Percentiles rank a stretch among this genome's conserved stretches.
These are phyloP conservation scores for Arrhamphus sclerolepis DNA, from an alignment of 2,797 vertebrate genomes.

Conservation along the genomic window DNA sequence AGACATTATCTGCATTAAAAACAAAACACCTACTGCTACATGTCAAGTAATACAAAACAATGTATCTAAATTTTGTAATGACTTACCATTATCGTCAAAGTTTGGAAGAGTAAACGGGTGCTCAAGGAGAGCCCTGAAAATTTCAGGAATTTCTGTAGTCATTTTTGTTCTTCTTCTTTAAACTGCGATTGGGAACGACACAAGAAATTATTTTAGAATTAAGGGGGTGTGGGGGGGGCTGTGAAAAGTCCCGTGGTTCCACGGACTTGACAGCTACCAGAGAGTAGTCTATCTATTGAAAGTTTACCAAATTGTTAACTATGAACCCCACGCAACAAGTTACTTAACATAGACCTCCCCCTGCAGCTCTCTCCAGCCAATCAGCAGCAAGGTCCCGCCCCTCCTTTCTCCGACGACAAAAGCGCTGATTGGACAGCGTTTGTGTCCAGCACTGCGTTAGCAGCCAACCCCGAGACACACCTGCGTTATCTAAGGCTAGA, in stretches of 20 bases:
- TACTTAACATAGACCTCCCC: slow-evolving; percentile 55
- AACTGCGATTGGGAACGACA: not conserved
- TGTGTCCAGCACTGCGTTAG: no score
- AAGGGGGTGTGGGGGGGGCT: no score
- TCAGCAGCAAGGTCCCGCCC: not conserved
- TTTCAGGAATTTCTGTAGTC: slow-evolving; percentile 88
- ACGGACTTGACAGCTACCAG: not conserved
- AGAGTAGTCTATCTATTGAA: not conserved
- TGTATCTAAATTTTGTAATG: not conserved
- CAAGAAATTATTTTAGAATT: no score
- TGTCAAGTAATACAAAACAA: not conserved
- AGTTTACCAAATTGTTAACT: not conserved
- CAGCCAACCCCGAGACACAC: slow-evolving; percentile 42
- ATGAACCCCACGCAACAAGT: slow-evolving; percentile 18
- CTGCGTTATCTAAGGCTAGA: slow-evolving; percentile 51
- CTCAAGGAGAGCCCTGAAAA: slow-evolving; percentile 89
- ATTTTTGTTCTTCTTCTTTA: slow-evolving; percentile 45
- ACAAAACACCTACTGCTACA: not conserved
- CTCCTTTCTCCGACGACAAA: not conserved
- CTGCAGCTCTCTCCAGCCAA: slow-evolving; percentile 37
- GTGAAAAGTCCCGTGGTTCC: not conserved
- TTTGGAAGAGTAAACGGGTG: slow-evolving; percentile 84
- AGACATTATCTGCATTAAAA: not conserved
- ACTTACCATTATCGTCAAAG: slow-evolving; percentile 86
- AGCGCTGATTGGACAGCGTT: slow-evolving; percentile 41